Evolutionary conservation across 2,888 invertebrate species (phyloP), one percentile per base, ranked within the genome.

Genomic region (Spialia ferax): DNA sequence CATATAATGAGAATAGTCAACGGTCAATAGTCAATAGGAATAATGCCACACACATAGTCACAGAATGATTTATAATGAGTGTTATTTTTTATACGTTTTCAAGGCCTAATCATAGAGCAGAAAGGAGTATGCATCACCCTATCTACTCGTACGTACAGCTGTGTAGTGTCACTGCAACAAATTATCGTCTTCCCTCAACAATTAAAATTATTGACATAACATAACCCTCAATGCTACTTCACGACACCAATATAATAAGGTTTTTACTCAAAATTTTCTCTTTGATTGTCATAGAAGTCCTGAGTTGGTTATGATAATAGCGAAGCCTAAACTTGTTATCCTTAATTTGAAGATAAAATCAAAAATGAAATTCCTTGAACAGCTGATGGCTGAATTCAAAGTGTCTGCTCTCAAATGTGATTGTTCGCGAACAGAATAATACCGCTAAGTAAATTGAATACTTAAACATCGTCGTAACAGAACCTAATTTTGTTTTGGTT

Each of bases 361-460:
- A 48, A 15, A 48, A 60, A 60, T 60, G 45, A 60, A 60, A 60
- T 60, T 60, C 22, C 45, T 60, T 48, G 26, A 60, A 60, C 13
- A 4, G 11, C 60, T 60, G 60, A 45, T 20, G 5, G 11, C 60
- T 60, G 60, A 45, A 60, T 48, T 48, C 45, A 29, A 48, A 60
- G 11, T 26, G 60, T 60, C 23, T 29, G 13, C 59, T 26, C 60
- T 59, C 22, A 60, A 22, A 45, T 60, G 45, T 60, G 26, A 60
- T 29, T 45, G 38, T 23, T 42, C 23, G 8, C 23, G 42, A 38
- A 42, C 23, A 42, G n/a, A 42, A 42, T 42, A 59, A 42, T 42
- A 59, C 23, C 57, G 10, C 42, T 59, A 23, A 42, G 57, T 59
- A 59, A 42, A 59, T 38, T 59, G 42, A 42, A 42, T 42, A 42